Evolutionary conservation across 1,140 invertebrate species (phyloP).

Genomic region (Pectinophora gossypiella): DNA sequence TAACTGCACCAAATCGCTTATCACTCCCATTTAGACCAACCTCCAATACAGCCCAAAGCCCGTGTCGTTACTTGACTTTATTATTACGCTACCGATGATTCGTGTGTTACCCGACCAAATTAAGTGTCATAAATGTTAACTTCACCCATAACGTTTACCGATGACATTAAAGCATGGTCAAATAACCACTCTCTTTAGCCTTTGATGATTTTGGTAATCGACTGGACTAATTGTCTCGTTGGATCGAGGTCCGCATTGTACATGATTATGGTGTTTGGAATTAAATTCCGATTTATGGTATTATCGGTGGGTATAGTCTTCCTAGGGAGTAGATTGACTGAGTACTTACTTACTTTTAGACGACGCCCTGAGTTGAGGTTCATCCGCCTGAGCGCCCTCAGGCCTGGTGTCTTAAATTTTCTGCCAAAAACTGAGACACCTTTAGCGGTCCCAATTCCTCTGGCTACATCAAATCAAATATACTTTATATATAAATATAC

Average conservation of each 20-base stretch:
- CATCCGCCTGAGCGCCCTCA: too few species aligned
- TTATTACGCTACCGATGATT: conserved; percentile 50
- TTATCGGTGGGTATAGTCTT: neutral
- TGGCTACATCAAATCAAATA: too few species aligned
- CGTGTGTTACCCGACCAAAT: conserved; percentile 44
- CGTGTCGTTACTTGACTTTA: conserved; percentile 43
- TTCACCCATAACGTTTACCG: conserved; percentile 41
- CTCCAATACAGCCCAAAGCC: conserved; percentile 30
- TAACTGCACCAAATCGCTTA: neutral
- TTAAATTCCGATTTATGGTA: neutral
- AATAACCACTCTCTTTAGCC: neutral
- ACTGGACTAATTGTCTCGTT: neutral
- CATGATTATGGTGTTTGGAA: neutral
- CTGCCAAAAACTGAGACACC: too few species aligned
- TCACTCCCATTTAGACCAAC: conserved; percentile 13
- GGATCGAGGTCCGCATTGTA: neutral
- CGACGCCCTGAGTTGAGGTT: too few species aligned
- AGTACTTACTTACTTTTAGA: too few species aligned
- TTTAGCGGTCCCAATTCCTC: too few species aligned
- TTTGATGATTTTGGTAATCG: neutral
- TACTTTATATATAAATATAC: too few species aligned
- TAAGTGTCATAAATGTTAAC: conserved; percentile 65
- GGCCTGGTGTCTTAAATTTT: too few species aligned
- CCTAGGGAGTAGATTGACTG: too few species aligned
- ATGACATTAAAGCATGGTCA: conserved; percentile 1